A percentile compares a stretch with the other conserved stretches of the same genome.
phyloP scores from a whole-genome alignment of 2,888 invertebrate species.

The Drosophila falleni region DNA sequence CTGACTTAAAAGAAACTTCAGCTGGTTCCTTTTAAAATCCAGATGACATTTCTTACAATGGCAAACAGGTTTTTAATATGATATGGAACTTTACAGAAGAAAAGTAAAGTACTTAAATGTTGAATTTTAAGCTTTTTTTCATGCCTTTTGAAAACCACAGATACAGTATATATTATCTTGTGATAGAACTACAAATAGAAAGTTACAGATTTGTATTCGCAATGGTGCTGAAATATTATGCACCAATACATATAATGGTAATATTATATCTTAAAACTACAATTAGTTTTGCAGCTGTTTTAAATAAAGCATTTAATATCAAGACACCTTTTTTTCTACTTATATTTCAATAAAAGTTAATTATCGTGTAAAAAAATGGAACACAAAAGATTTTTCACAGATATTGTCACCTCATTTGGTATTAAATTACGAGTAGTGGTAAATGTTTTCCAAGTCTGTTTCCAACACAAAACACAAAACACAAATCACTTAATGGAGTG shows the following conservation, averaged over 20 bases:
- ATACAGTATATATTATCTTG: no score
- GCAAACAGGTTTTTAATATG: background rate
- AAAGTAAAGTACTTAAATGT: background rate
- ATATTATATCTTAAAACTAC: background rate
- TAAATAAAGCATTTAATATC: background rate
- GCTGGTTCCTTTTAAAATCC: background rate
- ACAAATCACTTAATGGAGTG: slow-evolving; percentile 40
- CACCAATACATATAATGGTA: background rate
- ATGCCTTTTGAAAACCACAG: no score
- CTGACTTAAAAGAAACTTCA: background rate
- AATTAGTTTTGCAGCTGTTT: slow-evolving; percentile 34
- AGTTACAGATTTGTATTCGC: no score
- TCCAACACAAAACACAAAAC: slow-evolving; percentile 19
- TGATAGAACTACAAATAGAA: no score
- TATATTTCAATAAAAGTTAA: slow-evolving; percentile 8
- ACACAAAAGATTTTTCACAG: slow-evolving; percentile 7
- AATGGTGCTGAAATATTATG: no score
- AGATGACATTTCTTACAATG: background rate
- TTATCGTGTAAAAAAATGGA: background rate
- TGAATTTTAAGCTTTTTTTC: background rate
- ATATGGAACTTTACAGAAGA: no score
- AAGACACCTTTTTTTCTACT: background rate
- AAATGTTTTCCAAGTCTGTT: slow-evolving; percentile 31
- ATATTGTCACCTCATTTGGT: slow-evolving; percentile 3
- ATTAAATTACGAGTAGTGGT: slow-evolving; percentile 3